A percentile compares a stretch with the other conserved stretches of the same genome.
These are phyloP conservation scores for Neelides folsomi DNA, from an alignment of 2,888 invertebrate species.

Conservation along the genomic window DNA sequence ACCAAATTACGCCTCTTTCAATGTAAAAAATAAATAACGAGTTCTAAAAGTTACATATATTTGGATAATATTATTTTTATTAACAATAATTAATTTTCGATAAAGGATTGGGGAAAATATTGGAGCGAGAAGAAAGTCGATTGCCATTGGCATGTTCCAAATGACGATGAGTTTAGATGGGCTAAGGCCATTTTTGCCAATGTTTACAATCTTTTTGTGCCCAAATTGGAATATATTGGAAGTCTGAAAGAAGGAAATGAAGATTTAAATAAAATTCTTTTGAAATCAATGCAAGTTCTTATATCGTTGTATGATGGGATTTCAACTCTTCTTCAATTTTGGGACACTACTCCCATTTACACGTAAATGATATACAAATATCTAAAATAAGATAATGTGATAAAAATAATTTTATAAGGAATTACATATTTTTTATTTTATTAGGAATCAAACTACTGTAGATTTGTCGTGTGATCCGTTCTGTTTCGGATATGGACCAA, in stretches of 20 bases:
- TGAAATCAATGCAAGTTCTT: constrained; percentile 54
- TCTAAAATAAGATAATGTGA: no score
- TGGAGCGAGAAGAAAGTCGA: constrained; percentile 51
- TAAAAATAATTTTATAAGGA: no score
- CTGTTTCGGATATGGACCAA: constrained; percentile 31
- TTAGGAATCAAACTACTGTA: constrained; percentile 47
- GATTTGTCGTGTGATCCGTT: constrained; percentile 40
- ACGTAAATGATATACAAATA: no score
- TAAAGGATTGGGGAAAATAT: constrained; percentile 63
- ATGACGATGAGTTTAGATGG: constrained; percentile 51
- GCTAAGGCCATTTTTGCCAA: constrained; percentile 46
- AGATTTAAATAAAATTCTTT: constrained; percentile 49
- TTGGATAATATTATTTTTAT: not conserved
- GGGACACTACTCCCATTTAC: constrained; percentile 46
- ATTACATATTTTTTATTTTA: constrained; percentile 27
- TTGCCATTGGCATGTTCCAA: constrained; percentile 66
- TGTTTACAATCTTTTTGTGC: constrained; percentile 20
- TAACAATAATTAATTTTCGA: not conserved
- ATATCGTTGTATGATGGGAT: constrained; percentile 51
- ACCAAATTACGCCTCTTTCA: constrained; percentile 27
- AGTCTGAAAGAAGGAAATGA: constrained; percentile 43
- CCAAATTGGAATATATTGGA: constrained; percentile 50
- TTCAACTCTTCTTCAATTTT: constrained; percentile 53
- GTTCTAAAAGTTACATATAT: no score
- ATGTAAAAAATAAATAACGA: no score